Evolutionary conservation across 2,113 vertebrate genomes (phyloP).

Genomic region (Rhinopomastus cyanomelas): DNA sequence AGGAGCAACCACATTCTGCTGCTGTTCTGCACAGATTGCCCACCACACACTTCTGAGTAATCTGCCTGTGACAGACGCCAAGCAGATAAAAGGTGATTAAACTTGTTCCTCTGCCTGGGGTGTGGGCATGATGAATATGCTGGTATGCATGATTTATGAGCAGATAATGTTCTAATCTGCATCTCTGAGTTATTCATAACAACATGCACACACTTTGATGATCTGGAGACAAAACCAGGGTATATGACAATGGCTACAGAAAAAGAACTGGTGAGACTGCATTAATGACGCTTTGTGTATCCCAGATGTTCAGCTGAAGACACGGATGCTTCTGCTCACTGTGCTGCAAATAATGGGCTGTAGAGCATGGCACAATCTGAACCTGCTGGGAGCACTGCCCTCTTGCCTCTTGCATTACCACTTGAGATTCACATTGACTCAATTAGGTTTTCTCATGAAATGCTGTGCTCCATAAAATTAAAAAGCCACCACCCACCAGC

Average conservation of each 20-base stretch:
- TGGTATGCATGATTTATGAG: slow-evolving; percentile 42
- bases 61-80: background rate
- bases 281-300: background rate
- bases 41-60: slow-evolving; percentile 7
- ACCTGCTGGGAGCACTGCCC: background rate
- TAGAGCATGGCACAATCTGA: background rate
- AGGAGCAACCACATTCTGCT: background rate
- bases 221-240: background rate
- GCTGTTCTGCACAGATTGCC: background rate
- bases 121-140: background rate
- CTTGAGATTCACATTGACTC: background rate
- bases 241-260: background rate
- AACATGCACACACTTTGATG: background rate
- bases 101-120: slow-evolving; percentile 25
- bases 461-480: background rate
- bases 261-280: background rate
- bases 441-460: background rate
- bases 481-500: background rate
- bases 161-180: slow-evolving; percentile 22
- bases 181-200: slow-evolving; percentile 28
- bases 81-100: slow-evolving; percentile 36
- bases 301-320: background rate
- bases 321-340: background rate
- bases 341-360: background rate
- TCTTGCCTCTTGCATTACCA: background rate